Evolutionary conservation across 2,113 vertebrate genomes (phyloP).

Genomic region (Stegostoma tigrinum): DNA sequence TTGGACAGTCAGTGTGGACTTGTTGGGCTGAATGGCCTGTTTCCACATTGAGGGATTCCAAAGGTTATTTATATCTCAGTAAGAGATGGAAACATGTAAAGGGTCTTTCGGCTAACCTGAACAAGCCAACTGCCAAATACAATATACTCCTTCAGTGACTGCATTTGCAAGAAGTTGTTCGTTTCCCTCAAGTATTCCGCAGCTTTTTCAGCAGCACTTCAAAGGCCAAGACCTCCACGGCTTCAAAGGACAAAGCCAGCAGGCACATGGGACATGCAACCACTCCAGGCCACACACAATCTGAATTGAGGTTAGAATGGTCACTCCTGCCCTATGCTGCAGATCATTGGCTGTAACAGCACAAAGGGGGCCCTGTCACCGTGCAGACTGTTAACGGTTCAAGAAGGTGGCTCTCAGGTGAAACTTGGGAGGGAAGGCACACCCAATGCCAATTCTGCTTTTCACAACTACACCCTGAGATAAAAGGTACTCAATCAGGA

Average conservation of each 20-base stretch:
- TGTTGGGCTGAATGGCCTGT: too few relatives aligned
- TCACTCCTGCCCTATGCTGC: background rate
- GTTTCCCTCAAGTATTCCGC: background rate
- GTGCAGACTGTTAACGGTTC: background rate
- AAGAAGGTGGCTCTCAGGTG: background rate
- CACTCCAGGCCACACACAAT: background rate
- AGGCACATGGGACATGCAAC: background rate
- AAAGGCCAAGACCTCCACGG: background rate
- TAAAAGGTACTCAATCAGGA: background rate
- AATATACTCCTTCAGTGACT: too few relatives aligned
- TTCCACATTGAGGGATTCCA: too few relatives aligned
- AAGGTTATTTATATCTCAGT: too few relatives aligned
- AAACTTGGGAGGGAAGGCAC: background rate
- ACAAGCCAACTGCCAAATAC: too few relatives aligned
- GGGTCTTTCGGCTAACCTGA: too few relatives aligned
- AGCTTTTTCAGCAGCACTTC: background rate
- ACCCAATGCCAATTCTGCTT: background rate
- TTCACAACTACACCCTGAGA: background rate
- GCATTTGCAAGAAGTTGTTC: background rate
- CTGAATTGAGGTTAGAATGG: background rate
- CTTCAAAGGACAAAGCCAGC: background rate
- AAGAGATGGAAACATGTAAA: too few relatives aligned
- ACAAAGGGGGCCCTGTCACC: background rate
- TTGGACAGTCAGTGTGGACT: too few relatives aligned
- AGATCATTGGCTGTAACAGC: background rate